A percentile compares a stretch with the other conserved stretches of the same genome.
These are phyloP conservation scores for Carlito syrichta DNA, from an alignment of 2,113 vertebrate genomes.

Conservation along the genomic window DNA sequence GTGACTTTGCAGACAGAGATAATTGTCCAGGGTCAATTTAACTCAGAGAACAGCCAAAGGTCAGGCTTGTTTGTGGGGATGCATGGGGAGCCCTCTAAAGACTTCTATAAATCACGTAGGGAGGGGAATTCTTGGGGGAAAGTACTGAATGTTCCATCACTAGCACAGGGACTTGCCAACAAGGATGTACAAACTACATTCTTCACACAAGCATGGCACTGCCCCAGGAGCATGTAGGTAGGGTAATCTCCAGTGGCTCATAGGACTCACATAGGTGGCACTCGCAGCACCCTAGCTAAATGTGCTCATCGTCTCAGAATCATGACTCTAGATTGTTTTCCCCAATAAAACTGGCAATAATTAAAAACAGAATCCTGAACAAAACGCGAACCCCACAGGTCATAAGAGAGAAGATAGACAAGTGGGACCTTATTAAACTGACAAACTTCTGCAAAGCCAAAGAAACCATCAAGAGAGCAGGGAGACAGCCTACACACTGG, in stretches of 20 bases:
- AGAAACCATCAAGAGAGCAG: no score
- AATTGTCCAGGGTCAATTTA: accelerated
- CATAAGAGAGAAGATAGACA: no score
- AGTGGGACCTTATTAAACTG: no score
- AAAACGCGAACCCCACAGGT: no score
- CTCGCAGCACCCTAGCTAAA: not conserved
- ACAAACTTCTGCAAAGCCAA: no score
- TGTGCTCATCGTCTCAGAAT: not conserved
- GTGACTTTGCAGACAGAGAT: not conserved
- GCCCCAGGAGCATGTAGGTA: accelerated
- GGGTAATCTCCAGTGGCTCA: not conserved
- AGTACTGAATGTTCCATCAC: not conserved
- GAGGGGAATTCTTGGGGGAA: not conserved
- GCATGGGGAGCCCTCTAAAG: no score
- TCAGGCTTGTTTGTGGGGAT: not conserved
- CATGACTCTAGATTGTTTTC: not conserved
- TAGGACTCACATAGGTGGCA: accelerated
- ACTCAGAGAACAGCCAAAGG: not conserved
- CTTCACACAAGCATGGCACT: not conserved
- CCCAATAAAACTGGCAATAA: not conserved
- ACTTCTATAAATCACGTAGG: not conserved
- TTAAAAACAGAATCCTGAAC: no score
- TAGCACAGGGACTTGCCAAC: no score
- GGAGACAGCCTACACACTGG: no score
- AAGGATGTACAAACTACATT: not conserved